Evolutionary conservation across 1,140 invertebrate genomes (phyloP).

Genomic region (Drosophila albomicans): DNA sequence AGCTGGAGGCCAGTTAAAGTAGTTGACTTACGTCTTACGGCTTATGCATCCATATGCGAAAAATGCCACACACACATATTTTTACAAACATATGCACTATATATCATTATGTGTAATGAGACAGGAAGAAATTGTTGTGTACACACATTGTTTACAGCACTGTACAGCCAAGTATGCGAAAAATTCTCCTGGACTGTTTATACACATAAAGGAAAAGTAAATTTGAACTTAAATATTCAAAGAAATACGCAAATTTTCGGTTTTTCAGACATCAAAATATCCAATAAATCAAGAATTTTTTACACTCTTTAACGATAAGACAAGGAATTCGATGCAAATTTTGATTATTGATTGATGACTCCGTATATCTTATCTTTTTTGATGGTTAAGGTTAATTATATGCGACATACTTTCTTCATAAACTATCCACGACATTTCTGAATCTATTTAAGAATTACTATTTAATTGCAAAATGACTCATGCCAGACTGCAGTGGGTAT

Average conservation of each 20-base stretch:
- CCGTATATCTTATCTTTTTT: not conserved
- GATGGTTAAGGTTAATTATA: not conserved
- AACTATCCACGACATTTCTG: not conserved
- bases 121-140: conserved; percentile 66
- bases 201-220: no score
- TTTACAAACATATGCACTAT: not conserved
- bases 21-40: conserved; percentile 19
- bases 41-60: conserved; percentile 17
- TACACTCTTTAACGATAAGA: not conserved
- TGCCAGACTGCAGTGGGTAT: not conserved
- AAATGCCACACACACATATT: not conserved
- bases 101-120: conserved; percentile 53
- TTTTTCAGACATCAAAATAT: not conserved
- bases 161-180: conserved; percentile 1
- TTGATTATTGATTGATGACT: not conserved
- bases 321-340: no score
- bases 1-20: conserved; percentile 24
- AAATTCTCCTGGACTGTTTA: not conserved
- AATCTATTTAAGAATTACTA: not conserved
- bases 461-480: not conserved
- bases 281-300: not conserved
- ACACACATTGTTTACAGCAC: conserved; percentile 22
- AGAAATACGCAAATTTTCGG: no score
- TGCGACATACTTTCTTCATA: not conserved
- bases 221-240: not conserved